Conservation (phyloP, 1,140 invertebrate genomes). For the Microplitis demolitor region DNA sequence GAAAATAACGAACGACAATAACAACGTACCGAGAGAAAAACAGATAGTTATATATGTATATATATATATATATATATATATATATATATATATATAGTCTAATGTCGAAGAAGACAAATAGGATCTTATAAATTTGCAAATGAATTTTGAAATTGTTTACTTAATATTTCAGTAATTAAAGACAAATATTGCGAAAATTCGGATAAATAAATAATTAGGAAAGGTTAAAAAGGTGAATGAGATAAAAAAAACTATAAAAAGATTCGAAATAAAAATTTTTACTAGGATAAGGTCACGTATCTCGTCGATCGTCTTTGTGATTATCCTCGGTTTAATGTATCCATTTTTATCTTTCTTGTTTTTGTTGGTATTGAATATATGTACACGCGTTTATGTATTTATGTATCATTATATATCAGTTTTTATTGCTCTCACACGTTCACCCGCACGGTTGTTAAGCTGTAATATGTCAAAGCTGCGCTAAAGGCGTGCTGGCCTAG, state of each 20-base stretch:
- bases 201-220: too few species aligned
- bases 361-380: too few species aligned
- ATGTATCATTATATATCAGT: not conserved
- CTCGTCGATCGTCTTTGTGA: slow-evolving; percentile 14
- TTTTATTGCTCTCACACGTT: not conserved
- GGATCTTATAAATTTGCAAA: too few species aligned
- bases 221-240: too few species aligned
- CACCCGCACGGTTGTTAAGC: slow-evolving; percentile 9
- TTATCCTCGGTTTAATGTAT: slow-evolving; percentile 21
- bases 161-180: not conserved
- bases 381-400: not conserved
- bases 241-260: slow-evolving; percentile 23
- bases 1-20: slow-evolving; percentile 38
- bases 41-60: not conserved
- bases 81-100: not conserved
- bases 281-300: slow-evolving; percentile 23
- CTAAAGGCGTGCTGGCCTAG: slow-evolving; percentile 21
- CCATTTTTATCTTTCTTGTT: not conserved
- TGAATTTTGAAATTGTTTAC: not conserved
- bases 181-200: too few species aligned
- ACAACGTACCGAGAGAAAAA: not conserved
- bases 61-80: not conserved
- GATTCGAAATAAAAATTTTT: slow-evolving; percentile 18
- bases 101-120: not conserved
- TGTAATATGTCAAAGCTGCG: slow-evolving; percentile 25